These are phyloP conservation scores for Nyleta sp. DNA, from an alignment of 2,888 invertebrate genomes.

Conservation along the genomic window DNA sequence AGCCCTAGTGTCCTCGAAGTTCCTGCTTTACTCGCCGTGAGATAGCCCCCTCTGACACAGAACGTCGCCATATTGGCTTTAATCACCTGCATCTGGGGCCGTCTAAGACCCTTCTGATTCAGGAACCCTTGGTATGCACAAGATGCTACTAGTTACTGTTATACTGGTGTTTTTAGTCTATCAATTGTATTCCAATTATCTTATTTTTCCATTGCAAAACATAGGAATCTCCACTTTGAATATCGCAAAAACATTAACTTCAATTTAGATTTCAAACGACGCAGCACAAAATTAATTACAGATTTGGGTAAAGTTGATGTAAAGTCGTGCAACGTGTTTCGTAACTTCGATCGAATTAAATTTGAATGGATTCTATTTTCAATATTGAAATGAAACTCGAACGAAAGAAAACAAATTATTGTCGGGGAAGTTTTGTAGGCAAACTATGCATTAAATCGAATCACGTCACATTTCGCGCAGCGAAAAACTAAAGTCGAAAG, in stretches of 20 bases:
- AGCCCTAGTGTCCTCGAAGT: conserved; percentile 37
- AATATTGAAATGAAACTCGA: background rate
- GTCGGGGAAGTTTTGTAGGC: background rate
- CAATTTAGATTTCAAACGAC: too few relatives aligned
- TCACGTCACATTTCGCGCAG: background rate
- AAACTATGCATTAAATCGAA: background rate
- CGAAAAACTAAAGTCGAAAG: conserved; percentile 1
- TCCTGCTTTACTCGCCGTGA: conserved; percentile 33
- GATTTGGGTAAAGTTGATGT: too few relatives aligned
- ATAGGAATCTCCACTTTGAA: too few relatives aligned
- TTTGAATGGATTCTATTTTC: background rate
- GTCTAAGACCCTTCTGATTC: conserved; percentile 19
- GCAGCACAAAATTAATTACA: too few relatives aligned
- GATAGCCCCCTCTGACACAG: conserved; percentile 16
- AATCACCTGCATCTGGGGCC: conserved; percentile 30
- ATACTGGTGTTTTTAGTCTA: too few relatives aligned
- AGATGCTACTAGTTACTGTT: background rate
- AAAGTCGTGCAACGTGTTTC: too few relatives aligned
- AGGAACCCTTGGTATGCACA: conserved; percentile 10
- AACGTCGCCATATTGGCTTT: conserved; percentile 28
- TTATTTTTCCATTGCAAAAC: too few relatives aligned
- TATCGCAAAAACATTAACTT: too few relatives aligned
- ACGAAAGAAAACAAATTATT: background rate
- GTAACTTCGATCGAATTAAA: background rate
- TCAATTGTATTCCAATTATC: too few relatives aligned